Evolutionary conservation across 2,113 vertebrate genomes (phyloP), one percentile per base, ranked within the genome.

Genomic region (Puma concolor): DNA sequence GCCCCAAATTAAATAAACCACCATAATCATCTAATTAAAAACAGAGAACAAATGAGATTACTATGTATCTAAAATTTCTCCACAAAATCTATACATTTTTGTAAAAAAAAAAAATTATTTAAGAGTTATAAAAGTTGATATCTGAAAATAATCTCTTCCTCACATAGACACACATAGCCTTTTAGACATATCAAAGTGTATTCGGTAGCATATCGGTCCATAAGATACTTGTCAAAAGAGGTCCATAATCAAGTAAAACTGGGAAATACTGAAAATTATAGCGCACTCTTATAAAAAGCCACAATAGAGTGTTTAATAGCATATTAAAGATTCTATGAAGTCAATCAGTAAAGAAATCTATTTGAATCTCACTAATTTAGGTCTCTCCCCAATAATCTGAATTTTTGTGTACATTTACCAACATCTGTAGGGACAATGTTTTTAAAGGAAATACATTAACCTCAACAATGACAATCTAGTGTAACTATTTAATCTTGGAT

Each of bases 61-160:
- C 27, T 44, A 95, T 72, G 27, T 81, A 92, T 38, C 64, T 86
- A 21, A 95, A 95, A 83, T 41, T 81, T 87, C 64, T 69, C 67
- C n/a, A 91, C 17, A 97, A 87, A 94, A 84, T 93, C 48, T 83
- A 12, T 81, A 92, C 33, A 69, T 96, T 88, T 29, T 89, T 95
- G 3, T 44, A 21, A 19, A 48, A 44, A 64, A 63, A 50, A 66
- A 84, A 71, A 72, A 41, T 57, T 60, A 12, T 69, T 76, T 31
- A 81, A 91, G 10, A 79, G 41, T 81, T 91, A 85, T 0, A 50
- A 88, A 97, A 74, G 11, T 17, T 67, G 17, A 5, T 69, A 94
- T 76, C 15, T 96, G 31, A 92, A 92, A 92, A 80, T 23, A 82
- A 52, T 64, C 60, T 94, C 52, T 63, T 57, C 64, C 60, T 71